Conservation (phyloP, 2,113 vertebrate genomes). For the Lates calcarifer region DNA sequence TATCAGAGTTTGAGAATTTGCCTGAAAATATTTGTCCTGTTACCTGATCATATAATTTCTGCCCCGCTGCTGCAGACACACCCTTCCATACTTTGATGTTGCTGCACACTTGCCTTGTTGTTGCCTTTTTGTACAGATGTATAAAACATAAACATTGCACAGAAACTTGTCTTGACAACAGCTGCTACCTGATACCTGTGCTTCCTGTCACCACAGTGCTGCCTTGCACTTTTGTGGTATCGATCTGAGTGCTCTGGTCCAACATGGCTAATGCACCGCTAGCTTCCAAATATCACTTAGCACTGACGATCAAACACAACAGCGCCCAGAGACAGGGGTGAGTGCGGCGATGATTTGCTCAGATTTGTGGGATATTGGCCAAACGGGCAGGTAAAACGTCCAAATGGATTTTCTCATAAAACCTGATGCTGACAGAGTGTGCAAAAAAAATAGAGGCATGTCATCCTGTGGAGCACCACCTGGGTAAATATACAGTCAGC, state of each 20-base stretch:
- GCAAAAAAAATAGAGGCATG: not conserved
- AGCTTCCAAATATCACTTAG: conserved; percentile 60
- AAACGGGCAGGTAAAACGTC: not conserved
- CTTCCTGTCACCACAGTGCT: conserved; percentile 44
- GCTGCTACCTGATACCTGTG: conserved; percentile 51
- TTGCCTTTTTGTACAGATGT: not conserved
- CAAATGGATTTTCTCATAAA: conserved; percentile 22
- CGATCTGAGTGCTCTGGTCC: conserved; percentile 40
- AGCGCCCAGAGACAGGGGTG: not conserved
- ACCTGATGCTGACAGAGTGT: conserved; percentile 25
- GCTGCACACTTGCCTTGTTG: not conserved
- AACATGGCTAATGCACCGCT: conserved; percentile 58
- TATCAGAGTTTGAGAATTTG: not conserved
- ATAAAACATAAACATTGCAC: not conserved
- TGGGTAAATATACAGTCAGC: not conserved
- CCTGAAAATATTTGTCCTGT: conserved; percentile 43
- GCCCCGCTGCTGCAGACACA: not conserved
- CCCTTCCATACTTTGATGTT: conserved; percentile 13
- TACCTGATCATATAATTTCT: conserved; percentile 14
- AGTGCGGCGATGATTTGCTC: not conserved
- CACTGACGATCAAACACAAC: conserved; percentile 14
- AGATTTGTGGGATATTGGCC: not conserved
- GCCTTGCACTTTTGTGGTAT: conserved; percentile 59
- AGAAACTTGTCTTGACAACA: not conserved
- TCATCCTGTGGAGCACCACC: not conserved